Evolutionary conservation across 2,888 invertebrate genomes (phyloP), one percentile per base, ranked within the genome.

Genomic region (Tromatobia lineatoria): DNA sequence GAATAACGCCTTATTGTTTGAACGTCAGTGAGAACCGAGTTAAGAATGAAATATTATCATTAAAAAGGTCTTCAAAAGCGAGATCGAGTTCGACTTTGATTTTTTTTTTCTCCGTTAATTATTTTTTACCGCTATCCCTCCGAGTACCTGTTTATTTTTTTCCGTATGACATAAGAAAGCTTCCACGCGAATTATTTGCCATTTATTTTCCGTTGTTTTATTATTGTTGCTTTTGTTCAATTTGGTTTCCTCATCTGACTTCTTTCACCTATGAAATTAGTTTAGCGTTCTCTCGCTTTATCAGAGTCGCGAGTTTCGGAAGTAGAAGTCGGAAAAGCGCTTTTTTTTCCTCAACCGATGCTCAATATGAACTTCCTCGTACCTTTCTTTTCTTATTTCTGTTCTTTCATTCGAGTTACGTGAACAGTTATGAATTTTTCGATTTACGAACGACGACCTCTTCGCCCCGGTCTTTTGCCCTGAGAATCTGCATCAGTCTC

Each of bases 311-410:
- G 64, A 79, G 71, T 79, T 70, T 54, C 76, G 52, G 11, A 15
- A 73, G 66, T 38, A 74, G 50, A n/a, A 67, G 23, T 82, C 50
- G 20, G 20, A n/a, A 50, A 64, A 29, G 77, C 52, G 50, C 64
- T 42, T 64, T 15, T 64, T 45, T 25, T 74, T 71, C 38, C 38
- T n/a, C 15, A 66, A 77, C 64, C 67, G 61, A 84, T 84, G 81
- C 81, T 81, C 80, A 80, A 77, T 67, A 70, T 47, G 38, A 83
- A 76, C 70, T 84, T 84, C 77, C 70, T 78, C 74, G 69, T 83
- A 73, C 23, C 78, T 74, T 69, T 34, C 67, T 66, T 69, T 78
- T 80, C 47, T 50, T 57, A 66, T 42, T 73, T 71, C 45, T 77
- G 67, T 71, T 79, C 66, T 69, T 54, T 69, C 59, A 42, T 52